Base-by-base conservation (phyloP, 2,797 vertebrate genomes). In the Oryzias dopingdopingensis region DNA sequence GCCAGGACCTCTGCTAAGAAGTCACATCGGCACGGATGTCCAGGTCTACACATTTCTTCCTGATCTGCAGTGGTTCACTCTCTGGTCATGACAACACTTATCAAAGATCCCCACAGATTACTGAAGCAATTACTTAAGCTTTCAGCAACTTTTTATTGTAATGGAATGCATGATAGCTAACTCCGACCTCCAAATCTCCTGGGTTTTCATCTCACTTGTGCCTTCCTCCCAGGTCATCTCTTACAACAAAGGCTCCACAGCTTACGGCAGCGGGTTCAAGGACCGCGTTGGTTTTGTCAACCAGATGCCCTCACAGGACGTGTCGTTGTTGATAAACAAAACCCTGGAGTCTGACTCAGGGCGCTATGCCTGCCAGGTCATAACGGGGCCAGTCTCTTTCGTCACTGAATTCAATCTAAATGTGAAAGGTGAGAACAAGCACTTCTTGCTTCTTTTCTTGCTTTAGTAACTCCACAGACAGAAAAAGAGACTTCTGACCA, bases 281-380 rank as follows among this genome's bases (percentile, higher is more conserved):
- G 60, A 59, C 24, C 93, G 94, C 0, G 70, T 92, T 0, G 83
- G 86, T 0, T 94, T 99, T 74, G 24, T 73, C 5, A 0, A 72
- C 17, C 0, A 0, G 0, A 81, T 93, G 87, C 81, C 84, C 5
- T 86, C 67, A 2, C 47, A 1, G 4, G 86, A 96, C 4, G 58
- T 97, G 67, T 96, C 96, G 0, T 68, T 98, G 52, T 66, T 73
- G 71, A 92, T 98, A 81, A 93, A 94, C 44, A 75, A 81, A 77
- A 94, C 94, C 0, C 74, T 43, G 63, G 94, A 94, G 80, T 59
- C 72, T 0, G 96, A 98, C 79, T 93, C 96, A 0, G 96, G 95
- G 0, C 79, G 62, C 45, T 97, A 96, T 75, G 14, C 73, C 52
- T 94, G 94, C 72, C 91, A 91, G 0, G 88, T 96, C 46, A 24